Base-by-base conservation (phyloP, 2,113 vertebrate species). In the Tricholaema leucomelas region DNA sequence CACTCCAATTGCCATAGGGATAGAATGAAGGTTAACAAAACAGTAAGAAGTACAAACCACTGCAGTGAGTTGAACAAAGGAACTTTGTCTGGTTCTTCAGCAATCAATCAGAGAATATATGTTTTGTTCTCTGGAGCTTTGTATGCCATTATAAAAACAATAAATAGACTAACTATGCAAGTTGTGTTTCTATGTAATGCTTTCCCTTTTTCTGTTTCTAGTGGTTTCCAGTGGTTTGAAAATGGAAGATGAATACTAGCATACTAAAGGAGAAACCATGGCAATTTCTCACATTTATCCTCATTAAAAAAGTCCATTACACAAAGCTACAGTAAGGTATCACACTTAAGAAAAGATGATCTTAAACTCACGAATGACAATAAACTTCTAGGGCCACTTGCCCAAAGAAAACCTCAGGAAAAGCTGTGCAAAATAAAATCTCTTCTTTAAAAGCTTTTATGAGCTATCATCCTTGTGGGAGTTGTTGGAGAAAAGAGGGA, bases 21-120 rank as follows among this genome's bases (percentile, higher is more conserved):
- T 15, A 73, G 27, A 88, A 61, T 12, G 9, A 1, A 25, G 13
- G 13, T 8, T 28, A 72, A 56, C 7, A 23, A 35, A 64, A 52
- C 6, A 67, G 30, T 3, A 72, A 42, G 24, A 8, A 6, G 25
- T 5, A 33, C 7, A 52, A 69, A 52, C 3, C 23, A 25, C 13
- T 1, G 4, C 19, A 44, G 2, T 0, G 1, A 46, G 11, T 42
- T 48, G 18, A 71, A 67, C 6, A 33, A 28, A 20, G 9, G 15
- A 44, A 55, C 28, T n/a, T 9, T 2, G 5, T 10, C 25, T 69
- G 10, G 30, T 35, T 52, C 36, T 69, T 54, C 73, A 75, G 36
- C 30, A 85, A 44, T 10, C 9, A 72, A 23, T 23, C 5, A 42
- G 6, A 40, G 18, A 83, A 28, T 0, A 3, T 5, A 4, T 8